Conservation (phyloP, 1,140 invertebrate species). For the Plectrocnemia conspersa region DNA sequence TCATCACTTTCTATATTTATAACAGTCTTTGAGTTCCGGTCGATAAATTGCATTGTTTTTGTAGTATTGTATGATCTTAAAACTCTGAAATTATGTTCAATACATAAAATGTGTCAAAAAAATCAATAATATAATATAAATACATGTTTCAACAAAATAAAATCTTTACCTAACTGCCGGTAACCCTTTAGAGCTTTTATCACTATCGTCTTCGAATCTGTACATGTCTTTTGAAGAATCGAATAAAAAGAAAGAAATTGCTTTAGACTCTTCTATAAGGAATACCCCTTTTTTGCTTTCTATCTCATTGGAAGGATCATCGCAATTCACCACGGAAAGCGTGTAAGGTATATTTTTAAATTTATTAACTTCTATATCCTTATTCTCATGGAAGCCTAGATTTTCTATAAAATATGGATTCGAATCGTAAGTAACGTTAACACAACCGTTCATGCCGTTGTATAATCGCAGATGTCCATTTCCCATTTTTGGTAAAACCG, state of each 20-base stretch:
- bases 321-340: too few species aligned
- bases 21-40: constrained; percentile 1
- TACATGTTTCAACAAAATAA: constrained; percentile 45
- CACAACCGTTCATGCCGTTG: constrained; percentile 39
- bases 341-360: constrained; percentile 1
- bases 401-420: constrained; percentile 12
- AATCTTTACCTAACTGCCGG: constrained; percentile 42
- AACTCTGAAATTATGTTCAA: constrained; percentile 27
- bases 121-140: constrained; percentile 38
- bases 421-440: constrained; percentile 12
- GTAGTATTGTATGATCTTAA: constrained; percentile 10
- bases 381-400: constrained; percentile 38
- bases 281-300: constrained; percentile 5
- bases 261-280: constrained; percentile 25
- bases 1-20: constrained; percentile 9
- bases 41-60: constrained; percentile 12
- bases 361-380: constrained; percentile 27
- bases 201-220: constrained; percentile 38
- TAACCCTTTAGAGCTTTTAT: constrained; percentile 44
- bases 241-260: constrained; percentile 32
- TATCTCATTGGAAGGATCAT: not conserved
- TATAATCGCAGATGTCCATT: constrained; percentile 61
- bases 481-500: constrained; percentile 52
- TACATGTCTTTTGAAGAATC: constrained; percentile 15
- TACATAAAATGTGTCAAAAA: constrained; percentile 23